Conservation (phyloP, 2,888 invertebrate species). For the Phyllotreta striolata region DNA sequence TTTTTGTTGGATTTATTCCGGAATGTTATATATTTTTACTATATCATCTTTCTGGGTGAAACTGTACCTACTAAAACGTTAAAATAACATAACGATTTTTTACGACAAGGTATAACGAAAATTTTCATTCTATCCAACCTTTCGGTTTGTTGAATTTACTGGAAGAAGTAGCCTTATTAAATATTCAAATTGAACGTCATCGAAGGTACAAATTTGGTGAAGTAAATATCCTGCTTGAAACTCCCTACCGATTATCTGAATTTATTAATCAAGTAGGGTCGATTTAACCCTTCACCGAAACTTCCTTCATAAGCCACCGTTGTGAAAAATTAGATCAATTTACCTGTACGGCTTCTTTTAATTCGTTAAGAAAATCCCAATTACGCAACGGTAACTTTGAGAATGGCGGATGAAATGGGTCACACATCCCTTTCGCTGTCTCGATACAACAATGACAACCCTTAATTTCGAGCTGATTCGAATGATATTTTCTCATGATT, state of each 20-base stretch:
- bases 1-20: conserved; percentile 18
- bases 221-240: conserved; percentile 23
- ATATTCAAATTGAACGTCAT: conserved; percentile 16
- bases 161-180: conserved; percentile 10
- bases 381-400: conserved; percentile 49
- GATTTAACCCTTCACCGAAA: conserved; percentile 31
- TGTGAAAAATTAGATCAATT: conserved; percentile 42
- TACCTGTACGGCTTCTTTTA: conserved; percentile 42
- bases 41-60: too few species aligned
- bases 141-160: background rate
- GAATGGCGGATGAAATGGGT: conserved; percentile 49
- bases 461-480: conserved; percentile 61
- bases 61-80: background rate
- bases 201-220: conserved; percentile 28
- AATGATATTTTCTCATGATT: conserved; percentile 61
- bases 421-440: conserved; percentile 54
- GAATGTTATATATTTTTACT: too few species aligned
- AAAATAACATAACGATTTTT: conserved; percentile 1
- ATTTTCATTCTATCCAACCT: too few species aligned
- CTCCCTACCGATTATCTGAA: conserved; percentile 28
- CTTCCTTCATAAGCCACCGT: conserved; percentile 28
- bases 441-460: conserved; percentile 57
- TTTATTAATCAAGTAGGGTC: conserved; percentile 32
- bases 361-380: conserved; percentile 50
- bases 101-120: too few species aligned